These are phyloP conservation scores for Drosophila neotestacea DNA, from an alignment of 2,888 invertebrate genomes.

Conservation along the genomic window DNA sequence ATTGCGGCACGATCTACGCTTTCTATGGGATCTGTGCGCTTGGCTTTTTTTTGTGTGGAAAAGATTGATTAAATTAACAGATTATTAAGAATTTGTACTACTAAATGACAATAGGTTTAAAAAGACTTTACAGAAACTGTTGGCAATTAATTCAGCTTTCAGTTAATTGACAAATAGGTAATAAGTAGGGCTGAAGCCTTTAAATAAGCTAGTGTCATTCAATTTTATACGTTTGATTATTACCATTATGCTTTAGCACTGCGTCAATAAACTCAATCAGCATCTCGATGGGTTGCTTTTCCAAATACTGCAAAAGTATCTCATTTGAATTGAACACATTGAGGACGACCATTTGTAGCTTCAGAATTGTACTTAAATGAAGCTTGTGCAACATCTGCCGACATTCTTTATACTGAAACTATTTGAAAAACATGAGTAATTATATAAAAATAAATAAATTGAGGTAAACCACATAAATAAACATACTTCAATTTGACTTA, in stretches of 20 bases:
- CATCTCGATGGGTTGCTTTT: slow-evolving; percentile 78
- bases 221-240: not conserved
- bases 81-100: not conserved
- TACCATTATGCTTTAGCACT: slow-evolving; percentile 70
- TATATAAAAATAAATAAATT: no score
- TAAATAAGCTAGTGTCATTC: not conserved
- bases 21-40: slow-evolving; percentile 35
- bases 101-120: not conserved
- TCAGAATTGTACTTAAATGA: slow-evolving; percentile 71
- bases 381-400: slow-evolving; percentile 51
- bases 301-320: slow-evolving; percentile 68
- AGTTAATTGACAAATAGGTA: no score
- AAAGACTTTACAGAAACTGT: not conserved
- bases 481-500: slow-evolving; percentile 81
- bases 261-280: slow-evolving; percentile 71
- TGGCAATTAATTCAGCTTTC: not conserved
- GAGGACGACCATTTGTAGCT: slow-evolving; percentile 65
- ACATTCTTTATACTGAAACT: slow-evolving; percentile 79
- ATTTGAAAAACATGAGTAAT: not conserved
- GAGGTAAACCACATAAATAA: not conserved
- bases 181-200: no score
- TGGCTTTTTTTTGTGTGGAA: slow-evolving; percentile 16
- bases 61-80: not conserved
- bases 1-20: slow-evolving; percentile 50
- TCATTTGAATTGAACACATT: slow-evolving; percentile 65